These are phyloP conservation scores for Zaprionus bogoriensis DNA, from an alignment of 2,888 invertebrate species.

Conservation along the genomic window DNA sequence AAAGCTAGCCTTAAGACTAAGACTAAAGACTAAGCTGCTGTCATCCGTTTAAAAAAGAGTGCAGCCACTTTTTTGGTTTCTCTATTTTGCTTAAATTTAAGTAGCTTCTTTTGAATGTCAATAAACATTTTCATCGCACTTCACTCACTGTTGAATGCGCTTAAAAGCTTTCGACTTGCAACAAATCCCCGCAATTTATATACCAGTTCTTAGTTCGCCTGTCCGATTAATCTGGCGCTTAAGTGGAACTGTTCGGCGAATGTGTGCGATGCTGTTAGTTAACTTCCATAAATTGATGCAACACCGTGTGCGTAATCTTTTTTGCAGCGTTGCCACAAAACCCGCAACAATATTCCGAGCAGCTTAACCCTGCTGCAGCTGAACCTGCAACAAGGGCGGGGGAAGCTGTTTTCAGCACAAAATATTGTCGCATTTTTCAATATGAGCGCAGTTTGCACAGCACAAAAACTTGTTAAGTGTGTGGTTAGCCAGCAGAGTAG, in stretches of 20 bases:
- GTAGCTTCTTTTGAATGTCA: no score
- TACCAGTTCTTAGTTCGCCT: background rate
- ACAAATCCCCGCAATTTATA: background rate
- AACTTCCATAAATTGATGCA: conserved; percentile 21
- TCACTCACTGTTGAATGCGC: background rate
- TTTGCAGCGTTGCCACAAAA: conserved; percentile 26
- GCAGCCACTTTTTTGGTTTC: no score
- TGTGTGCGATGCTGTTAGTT: conserved; percentile 5
- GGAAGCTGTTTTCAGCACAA: conserved; percentile 29
- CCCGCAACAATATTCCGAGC: conserved; percentile 41
- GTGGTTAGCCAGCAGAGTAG: conserved; percentile 45
- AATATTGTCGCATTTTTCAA: conserved; percentile 76
- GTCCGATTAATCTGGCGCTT: conserved; percentile 11
- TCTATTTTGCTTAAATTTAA: no score
- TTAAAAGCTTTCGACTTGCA: background rate
- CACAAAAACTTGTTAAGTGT: conserved; percentile 73
- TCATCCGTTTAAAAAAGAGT: no score
- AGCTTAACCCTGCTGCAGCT: conserved; percentile 33
- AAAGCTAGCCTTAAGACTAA: no score
- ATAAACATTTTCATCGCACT: no score
- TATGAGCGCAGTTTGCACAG: conserved; percentile 31
- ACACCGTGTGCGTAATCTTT: conserved; percentile 26
- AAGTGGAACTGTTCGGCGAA: conserved; percentile 9
- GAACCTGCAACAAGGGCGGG: background rate
- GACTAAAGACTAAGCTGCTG: no score